phyloP scores from a whole-genome alignment of 2,797 vertebrate species.

The Hybognathus amarus region DNA sequence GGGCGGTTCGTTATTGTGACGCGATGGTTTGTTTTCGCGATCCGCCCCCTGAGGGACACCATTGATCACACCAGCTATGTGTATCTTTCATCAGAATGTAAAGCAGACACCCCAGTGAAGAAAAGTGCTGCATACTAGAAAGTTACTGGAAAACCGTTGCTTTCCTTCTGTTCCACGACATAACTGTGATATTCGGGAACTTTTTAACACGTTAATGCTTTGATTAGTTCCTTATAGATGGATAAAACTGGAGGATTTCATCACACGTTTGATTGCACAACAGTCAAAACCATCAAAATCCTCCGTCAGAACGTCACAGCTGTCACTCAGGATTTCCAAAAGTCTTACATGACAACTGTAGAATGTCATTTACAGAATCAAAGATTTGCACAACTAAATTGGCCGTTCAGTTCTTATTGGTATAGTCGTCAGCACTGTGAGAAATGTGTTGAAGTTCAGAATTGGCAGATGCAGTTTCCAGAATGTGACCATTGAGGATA shows the following conservation, averaged over 20 bases:
- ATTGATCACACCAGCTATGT: slow-evolving; percentile 46
- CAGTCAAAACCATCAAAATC: background rate
- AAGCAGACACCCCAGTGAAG: slow-evolving; percentile 4
- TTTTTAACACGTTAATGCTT: slow-evolving; percentile 11
- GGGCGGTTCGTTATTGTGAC: slow-evolving; percentile 80
- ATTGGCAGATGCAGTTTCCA: background rate
- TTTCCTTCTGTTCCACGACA: background rate
- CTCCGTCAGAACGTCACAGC: background rate
- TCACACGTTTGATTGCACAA: slow-evolving; percentile 4
- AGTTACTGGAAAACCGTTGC: background rate
- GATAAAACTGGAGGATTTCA: background rate
- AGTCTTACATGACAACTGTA: background rate
- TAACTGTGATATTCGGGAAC: background rate
- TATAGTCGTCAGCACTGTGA: background rate
- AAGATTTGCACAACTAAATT: slow-evolving; percentile 19
- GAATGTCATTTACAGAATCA: slow-evolving; percentile 1
- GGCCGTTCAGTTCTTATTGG: background rate
- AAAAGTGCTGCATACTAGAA: background rate
- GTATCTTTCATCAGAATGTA: slow-evolving; percentile 29
- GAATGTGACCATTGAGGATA: background rate
- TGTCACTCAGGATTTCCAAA: background rate
- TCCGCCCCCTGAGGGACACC: slow-evolving; percentile 52
- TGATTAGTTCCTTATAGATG: background rate
- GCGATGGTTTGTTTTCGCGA: slow-evolving; percentile 70
- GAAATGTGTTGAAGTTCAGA: background rate